phyloP scores from a whole-genome alignment of 2,113 vertebrate genomes.

The Mus spicilegus region DNA sequence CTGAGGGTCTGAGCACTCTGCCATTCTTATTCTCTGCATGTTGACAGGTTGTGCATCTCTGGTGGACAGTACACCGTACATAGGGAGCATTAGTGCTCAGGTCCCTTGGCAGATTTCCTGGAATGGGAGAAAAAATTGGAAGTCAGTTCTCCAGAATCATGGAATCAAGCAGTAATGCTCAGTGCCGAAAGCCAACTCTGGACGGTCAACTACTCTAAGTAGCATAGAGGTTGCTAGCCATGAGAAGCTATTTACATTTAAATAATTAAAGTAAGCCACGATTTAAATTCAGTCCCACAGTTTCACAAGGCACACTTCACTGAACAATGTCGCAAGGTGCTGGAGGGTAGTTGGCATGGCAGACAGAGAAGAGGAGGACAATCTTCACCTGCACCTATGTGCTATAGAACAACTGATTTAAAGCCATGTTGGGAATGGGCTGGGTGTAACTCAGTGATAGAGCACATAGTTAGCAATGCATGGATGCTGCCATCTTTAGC shows the following conservation, averaged over 20 bases:
- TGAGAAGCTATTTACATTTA: not conserved
- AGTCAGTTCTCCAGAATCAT: not conserved
- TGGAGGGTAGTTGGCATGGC: not conserved
- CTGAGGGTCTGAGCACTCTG: not conserved
- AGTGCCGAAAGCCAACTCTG: not conserved
- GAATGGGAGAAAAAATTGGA: not conserved
- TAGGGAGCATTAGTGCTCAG: not conserved
- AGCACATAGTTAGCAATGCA: not conserved
- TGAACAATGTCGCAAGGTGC: accelerated
- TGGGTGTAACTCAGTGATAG: not conserved
- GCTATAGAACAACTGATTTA: not conserved
- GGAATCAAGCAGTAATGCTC: not conserved
- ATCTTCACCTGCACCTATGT: too few species aligned
- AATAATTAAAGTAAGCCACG: not conserved
- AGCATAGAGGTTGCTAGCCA: not conserved
- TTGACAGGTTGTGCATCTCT: not conserved
- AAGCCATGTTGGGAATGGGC: not conserved
- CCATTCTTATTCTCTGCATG: not conserved
- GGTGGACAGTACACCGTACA: not conserved
- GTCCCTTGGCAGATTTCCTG: not conserved
- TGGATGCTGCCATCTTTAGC: not conserved
- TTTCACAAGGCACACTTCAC: not conserved
- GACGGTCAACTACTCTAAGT: not conserved
- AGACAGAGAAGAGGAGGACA: not conserved
- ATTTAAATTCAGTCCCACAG: not conserved